Evolutionary conservation across 1,140 invertebrate species (phyloP).

Genomic region (Cherax destructor): DNA sequence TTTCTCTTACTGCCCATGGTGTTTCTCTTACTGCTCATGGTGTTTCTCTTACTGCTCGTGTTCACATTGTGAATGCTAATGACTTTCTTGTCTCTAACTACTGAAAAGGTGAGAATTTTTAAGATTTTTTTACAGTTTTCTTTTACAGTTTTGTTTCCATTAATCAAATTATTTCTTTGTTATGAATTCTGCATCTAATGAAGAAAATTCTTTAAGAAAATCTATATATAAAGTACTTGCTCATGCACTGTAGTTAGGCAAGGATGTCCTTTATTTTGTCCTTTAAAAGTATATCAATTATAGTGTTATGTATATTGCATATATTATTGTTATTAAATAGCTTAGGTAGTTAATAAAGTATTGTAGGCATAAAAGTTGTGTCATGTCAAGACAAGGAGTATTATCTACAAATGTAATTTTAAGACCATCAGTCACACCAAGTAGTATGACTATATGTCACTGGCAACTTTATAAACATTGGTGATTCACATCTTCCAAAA

Average conservation of each 20-base stretch:
- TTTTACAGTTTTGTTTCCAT: background rate
- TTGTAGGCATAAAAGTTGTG: conserved; percentile 1
- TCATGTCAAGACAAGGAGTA: background rate
- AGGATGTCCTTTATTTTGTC: background rate
- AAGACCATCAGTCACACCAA: background rate
- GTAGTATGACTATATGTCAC: background rate
- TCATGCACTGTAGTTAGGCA: conserved; percentile 4
- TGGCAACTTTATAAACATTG: too few species aligned
- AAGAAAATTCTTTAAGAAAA: background rate
- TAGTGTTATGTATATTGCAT: conserved; percentile 8
- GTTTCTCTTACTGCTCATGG: background rate
- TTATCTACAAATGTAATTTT: background rate
- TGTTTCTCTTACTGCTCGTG: background rate
- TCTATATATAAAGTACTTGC: background rate
- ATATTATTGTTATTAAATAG: background rate
- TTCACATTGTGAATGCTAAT: conserved; percentile 18
- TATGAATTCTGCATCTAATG: conserved; percentile 7
- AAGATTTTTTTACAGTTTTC: conserved; percentile 2
- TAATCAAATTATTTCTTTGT: background rate
- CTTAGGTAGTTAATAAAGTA: background rate
- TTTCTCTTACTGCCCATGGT: background rate
- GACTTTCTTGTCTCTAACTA: conserved; percentile 30
- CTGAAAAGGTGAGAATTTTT: conserved; percentile 49
- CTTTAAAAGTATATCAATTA: background rate
- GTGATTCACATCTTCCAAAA: too few species aligned